Percentiles rank a stretch among this genome's conserved stretches.
These are phyloP conservation scores for Casuarius casuarius DNA, from an alignment of 2,113 vertebrate species.

Conservation along the genomic window DNA sequence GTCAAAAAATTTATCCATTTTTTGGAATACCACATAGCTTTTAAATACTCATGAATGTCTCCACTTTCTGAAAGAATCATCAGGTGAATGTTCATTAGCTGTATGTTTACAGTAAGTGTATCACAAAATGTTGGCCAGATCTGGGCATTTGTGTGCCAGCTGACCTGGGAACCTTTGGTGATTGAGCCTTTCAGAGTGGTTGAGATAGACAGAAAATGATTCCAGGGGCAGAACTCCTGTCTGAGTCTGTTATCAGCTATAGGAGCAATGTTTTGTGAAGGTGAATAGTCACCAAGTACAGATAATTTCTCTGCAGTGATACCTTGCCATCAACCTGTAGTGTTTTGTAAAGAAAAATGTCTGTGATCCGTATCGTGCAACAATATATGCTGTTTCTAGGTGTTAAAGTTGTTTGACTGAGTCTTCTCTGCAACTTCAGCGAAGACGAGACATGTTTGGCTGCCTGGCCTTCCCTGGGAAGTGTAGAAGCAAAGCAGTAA, in stretches of 20 bases:
- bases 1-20: background rate
- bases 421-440: background rate
- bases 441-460: background rate
- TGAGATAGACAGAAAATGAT: constrained; percentile 51
- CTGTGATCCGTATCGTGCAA: background rate
- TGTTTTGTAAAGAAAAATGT: constrained; percentile 22
- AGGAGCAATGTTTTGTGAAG: background rate
- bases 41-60: constrained; percentile 1
- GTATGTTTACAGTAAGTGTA: constrained; percentile 59
- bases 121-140: constrained; percentile 51
- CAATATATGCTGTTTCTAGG: background rate
- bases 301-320: background rate
- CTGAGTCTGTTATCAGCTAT: constrained; percentile 8
- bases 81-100: constrained; percentile 44
- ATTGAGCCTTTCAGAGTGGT: constrained; percentile 35
- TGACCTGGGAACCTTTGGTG: constrained; percentile 49
- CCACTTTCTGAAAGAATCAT: constrained; percentile 43
- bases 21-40: background rate
- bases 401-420: background rate
- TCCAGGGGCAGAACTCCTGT: constrained; percentile 26
- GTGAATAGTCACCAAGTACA: constrained; percentile 16
- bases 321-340: background rate
- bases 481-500: background rate
- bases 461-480: background rate
- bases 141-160: constrained; percentile 21